Evolutionary conservation across 2,113 vertebrate genomes (phyloP).

Genomic region (Ginglymostoma cirratum): DNA sequence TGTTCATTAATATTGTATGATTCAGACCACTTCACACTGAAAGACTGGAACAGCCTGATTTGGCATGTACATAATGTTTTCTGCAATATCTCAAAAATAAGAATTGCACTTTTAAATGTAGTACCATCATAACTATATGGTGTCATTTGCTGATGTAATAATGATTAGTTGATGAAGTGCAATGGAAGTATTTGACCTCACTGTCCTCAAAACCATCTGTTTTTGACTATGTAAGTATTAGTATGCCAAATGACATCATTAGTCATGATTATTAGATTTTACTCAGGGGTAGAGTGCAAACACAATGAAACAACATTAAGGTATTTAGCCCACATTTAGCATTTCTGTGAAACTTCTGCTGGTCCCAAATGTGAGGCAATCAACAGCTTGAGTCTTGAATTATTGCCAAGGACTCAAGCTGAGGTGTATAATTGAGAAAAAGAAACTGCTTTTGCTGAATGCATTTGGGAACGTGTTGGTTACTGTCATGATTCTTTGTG

Average conservation of each 20-base stretch:
- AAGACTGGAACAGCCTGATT: neutral
- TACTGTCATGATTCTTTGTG: neutral
- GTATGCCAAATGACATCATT: conserved; percentile 74
- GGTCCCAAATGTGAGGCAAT: neutral
- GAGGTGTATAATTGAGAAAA: neutral
- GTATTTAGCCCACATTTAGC: neutral
- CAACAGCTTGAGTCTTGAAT: conserved; percentile 3
- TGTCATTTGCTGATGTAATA: conserved; percentile 66
- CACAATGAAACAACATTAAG: conserved; percentile 59
- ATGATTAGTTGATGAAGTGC: conserved; percentile 52
- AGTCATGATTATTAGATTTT: conserved; percentile 76
- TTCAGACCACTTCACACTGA: neutral
- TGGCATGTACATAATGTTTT: conserved; percentile 1
- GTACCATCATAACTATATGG: conserved; percentile 52
- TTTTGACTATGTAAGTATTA: conserved; percentile 64
- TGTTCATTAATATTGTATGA: neutral
- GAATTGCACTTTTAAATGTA: neutral
- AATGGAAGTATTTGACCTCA: conserved; percentile 71
- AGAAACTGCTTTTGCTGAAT: neutral
- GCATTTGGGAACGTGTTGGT: neutral
- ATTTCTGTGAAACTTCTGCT: conserved; percentile 26
- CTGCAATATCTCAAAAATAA: conserved; percentile 12
- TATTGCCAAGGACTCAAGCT: neutral
- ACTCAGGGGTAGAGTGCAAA: conserved; percentile 66
- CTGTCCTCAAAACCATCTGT: conserved; percentile 63